These are phyloP conservation scores for Pseudorasbora parva DNA, from an alignment of 2,113 vertebrate species.

Conservation along the genomic window DNA sequence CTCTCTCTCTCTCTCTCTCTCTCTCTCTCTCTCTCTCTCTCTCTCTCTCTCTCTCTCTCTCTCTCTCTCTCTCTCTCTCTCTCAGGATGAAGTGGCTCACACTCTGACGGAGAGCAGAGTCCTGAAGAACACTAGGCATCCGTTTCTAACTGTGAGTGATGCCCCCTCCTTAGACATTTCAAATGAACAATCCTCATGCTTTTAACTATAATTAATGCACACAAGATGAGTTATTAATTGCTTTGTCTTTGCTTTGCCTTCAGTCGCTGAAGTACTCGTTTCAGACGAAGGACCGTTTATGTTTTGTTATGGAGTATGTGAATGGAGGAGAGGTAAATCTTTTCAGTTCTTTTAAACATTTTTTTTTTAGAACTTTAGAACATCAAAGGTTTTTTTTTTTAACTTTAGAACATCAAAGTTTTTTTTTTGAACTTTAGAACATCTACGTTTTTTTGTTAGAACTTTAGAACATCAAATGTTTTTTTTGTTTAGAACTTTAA, in stretches of 20 bases:
- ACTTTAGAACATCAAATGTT: too few relatives aligned
- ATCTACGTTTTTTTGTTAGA: too few relatives aligned
- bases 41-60: not conserved
- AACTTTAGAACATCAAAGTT: too few relatives aligned
- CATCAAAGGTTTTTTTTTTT: too few relatives aligned
- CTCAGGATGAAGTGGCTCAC: constrained; percentile 95
- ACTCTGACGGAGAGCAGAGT: constrained; percentile 96
- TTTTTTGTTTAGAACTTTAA: too few relatives aligned
- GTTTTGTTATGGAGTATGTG: constrained; percentile 98
- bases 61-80: not conserved
- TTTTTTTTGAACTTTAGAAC: too few relatives aligned
- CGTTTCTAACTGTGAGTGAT: constrained; percentile 93
- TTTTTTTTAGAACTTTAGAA: too few relatives aligned
- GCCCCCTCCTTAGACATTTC: not conserved
- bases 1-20: not conserved
- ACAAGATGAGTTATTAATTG: not conserved
- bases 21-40: too few relatives aligned
- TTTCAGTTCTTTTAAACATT: not conserved
- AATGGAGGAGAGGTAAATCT: constrained; percentile 92
- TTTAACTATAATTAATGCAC: not conserved
- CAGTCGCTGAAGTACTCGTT: constrained; percentile 98
- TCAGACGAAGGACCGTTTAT: constrained; percentile 97
- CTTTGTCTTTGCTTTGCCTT: constrained; percentile 66
- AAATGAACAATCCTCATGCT: not conserved
- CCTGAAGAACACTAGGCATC: constrained; percentile 94